Conservation (phyloP, 2,888 invertebrate genomes). For the Lordiphosa andalusiaca region DNA sequence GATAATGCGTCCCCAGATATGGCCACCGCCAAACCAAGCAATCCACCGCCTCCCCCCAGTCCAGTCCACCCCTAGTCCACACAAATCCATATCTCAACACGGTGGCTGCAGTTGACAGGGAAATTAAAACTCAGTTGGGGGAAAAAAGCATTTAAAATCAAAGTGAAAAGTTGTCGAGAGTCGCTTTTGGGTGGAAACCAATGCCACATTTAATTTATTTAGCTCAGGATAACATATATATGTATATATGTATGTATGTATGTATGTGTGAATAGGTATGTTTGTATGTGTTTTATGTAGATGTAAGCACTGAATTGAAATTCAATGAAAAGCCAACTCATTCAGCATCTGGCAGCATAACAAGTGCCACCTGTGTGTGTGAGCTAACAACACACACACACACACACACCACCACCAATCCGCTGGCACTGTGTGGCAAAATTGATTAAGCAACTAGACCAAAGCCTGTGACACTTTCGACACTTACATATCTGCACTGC, state of each 20-base stretch:
- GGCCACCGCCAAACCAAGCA: constrained; percentile 1
- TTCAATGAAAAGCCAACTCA: constrained; percentile 26
- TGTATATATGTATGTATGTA: no score
- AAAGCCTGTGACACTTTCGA: no score
- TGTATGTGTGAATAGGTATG: no score
- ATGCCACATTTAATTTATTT: constrained; percentile 44
- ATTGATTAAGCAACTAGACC: no score
- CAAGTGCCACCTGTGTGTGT: constrained; percentile 38
- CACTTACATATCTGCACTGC: no score
- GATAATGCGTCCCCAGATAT: constrained; percentile 4
- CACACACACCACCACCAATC: neutral
- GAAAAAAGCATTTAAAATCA: constrained; percentile 34
- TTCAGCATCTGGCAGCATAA: constrained; percentile 14
- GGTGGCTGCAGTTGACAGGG: constrained; percentile 7
- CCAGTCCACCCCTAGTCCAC: neutral
- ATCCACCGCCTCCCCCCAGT: no score
- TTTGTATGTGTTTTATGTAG: no score
- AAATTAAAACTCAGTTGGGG: constrained; percentile 11
- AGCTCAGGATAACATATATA: no score
- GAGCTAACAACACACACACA: neutral
- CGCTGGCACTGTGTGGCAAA: no score
- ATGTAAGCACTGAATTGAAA: constrained; percentile 37
- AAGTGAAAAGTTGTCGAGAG: constrained; percentile 36
- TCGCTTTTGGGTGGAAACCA: constrained; percentile 15
- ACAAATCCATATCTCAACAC: constrained; percentile 2